Conservation (phyloP, 2,113 vertebrate species). For the Chionomys nivalis region DNA sequence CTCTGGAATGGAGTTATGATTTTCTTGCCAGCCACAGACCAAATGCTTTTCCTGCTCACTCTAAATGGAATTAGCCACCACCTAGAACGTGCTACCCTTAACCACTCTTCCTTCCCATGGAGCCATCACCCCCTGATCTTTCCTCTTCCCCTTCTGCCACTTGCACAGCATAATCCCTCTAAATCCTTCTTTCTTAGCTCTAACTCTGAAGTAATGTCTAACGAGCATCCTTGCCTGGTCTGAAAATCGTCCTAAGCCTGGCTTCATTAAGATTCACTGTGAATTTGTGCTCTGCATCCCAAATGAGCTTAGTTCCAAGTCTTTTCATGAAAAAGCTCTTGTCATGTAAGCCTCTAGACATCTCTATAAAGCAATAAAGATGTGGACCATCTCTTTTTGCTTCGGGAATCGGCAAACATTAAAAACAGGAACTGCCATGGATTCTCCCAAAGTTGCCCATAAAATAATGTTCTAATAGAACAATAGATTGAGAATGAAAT, state of each 20-base stretch:
- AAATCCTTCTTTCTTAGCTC: conserved; percentile 48
- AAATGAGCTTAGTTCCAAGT: conserved; percentile 15
- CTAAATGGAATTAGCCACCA: conserved; percentile 13
- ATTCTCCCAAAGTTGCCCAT: background rate
- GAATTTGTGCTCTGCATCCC: conserved; percentile 1
- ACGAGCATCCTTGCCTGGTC: background rate
- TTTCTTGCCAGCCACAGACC: background rate
- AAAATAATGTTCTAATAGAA: background rate
- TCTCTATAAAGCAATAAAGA: background rate
- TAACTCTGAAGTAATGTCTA: background rate
- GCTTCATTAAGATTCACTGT: conserved; percentile 55
- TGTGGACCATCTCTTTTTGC: background rate
- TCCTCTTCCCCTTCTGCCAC: conserved; percentile 1
- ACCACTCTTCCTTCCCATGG: background rate
- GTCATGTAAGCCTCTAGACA: background rate
- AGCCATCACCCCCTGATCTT: background rate
- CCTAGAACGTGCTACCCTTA: background rate
- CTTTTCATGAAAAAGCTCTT: background rate
- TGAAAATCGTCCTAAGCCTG: conserved; percentile 49
- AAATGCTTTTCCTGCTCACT: background rate
- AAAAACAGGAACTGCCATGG: background rate
- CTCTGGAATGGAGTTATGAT: background rate
- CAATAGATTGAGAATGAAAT: conserved; percentile 7
- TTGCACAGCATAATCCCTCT: conserved; percentile 26
- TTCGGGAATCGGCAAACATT: conserved; percentile 23